Conservation (phyloP, 1,140 invertebrate genomes). For the Proales similis region DNA sequence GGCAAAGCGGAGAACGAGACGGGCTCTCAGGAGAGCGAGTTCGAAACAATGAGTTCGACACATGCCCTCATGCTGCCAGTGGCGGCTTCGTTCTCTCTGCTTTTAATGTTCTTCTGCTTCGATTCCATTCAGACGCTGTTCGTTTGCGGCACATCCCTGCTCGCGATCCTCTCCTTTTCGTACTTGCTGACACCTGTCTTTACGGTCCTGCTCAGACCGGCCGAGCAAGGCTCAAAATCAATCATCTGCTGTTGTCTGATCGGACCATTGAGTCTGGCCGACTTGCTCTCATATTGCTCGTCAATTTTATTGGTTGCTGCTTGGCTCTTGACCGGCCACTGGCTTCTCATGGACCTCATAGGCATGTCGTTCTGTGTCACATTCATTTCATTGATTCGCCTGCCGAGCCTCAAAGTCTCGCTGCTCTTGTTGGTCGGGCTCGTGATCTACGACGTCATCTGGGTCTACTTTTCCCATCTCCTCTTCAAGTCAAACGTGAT, state of each 20-base stretch:
- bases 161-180: slow-evolving; percentile 87
- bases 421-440: slow-evolving; percentile 84
- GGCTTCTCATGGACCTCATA: slow-evolving; percentile 94
- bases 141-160: slow-evolving; percentile 91
- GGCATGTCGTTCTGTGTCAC: slow-evolving; percentile 95
- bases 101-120: slow-evolving; percentile 98
- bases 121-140: slow-evolving; percentile 95
- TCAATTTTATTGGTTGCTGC: slow-evolving; percentile 87
- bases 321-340: slow-evolving; percentile 92
- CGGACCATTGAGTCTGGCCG: slow-evolving; percentile 80
- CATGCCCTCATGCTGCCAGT: slow-evolving; percentile 91
- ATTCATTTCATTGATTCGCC: slow-evolving; percentile 87
- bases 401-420: slow-evolving; percentile 91
- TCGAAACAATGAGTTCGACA: slow-evolving; percentile 85
- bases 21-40: slow-evolving; percentile 36
- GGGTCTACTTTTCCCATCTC: slow-evolving; percentile 93
- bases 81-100: slow-evolving; percentile 84
- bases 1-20: slow-evolving; percentile 8
- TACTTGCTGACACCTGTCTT: slow-evolving; percentile 91
- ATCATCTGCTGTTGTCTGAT: background rate
- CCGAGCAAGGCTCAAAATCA: slow-evolving; percentile 40
- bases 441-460: slow-evolving; percentile 93
- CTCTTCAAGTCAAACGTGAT: slow-evolving; percentile 97
- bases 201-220: slow-evolving; percentile 70
- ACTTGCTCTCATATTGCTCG: slow-evolving; percentile 81